Percentiles rank a stretch among this genome's conserved stretches.
phyloP scores from a whole-genome alignment of 2,888 invertebrate genomes.

The Dasysyrphus tricinctus region DNA sequence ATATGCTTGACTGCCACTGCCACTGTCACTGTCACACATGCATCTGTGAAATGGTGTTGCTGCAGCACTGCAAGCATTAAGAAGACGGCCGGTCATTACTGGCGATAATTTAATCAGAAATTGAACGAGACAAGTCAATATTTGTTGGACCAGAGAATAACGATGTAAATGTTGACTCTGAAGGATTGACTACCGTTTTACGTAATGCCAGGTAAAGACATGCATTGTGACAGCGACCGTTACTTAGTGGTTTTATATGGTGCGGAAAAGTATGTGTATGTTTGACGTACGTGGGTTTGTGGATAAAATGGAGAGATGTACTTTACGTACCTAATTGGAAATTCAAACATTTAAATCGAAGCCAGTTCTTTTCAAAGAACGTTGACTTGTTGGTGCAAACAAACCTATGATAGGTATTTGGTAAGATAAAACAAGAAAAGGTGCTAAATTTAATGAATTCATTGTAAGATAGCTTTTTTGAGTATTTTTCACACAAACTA shows the following conservation, averaged over 20 bases:
- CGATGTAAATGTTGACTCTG: slow-evolving; percentile 54
- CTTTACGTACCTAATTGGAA: neutral
- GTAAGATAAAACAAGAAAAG: too few relatives aligned
- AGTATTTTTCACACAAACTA: too few relatives aligned
- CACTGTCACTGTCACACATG: slow-evolving; percentile 39
- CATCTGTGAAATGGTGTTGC: slow-evolving; percentile 35
- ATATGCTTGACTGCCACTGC: slow-evolving; percentile 26
- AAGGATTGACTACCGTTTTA: slow-evolving; percentile 66
- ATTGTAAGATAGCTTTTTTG: too few relatives aligned
- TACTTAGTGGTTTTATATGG: slow-evolving; percentile 26
- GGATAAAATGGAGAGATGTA: neutral
- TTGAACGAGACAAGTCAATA: slow-evolving; percentile 64
- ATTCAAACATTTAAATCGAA: neutral
- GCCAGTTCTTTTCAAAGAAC: neutral
- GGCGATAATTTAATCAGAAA: slow-evolving; percentile 67
- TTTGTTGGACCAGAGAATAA: slow-evolving; percentile 45
- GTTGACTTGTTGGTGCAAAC: neutral
- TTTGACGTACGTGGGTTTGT: slow-evolving; percentile 6
- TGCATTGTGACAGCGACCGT: slow-evolving; percentile 37
- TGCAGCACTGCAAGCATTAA: slow-evolving; percentile 32
- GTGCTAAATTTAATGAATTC: too few relatives aligned
- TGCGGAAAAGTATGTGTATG: slow-evolving; percentile 22
- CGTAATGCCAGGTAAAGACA: slow-evolving; percentile 36
- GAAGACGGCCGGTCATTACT: slow-evolving; percentile 33
- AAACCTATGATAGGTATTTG: too few relatives aligned